Evolutionary conservation across 2,888 invertebrate genomes (phyloP), one percentile per base, ranked within the genome.

Genomic region (Thecophora atra): DNA sequence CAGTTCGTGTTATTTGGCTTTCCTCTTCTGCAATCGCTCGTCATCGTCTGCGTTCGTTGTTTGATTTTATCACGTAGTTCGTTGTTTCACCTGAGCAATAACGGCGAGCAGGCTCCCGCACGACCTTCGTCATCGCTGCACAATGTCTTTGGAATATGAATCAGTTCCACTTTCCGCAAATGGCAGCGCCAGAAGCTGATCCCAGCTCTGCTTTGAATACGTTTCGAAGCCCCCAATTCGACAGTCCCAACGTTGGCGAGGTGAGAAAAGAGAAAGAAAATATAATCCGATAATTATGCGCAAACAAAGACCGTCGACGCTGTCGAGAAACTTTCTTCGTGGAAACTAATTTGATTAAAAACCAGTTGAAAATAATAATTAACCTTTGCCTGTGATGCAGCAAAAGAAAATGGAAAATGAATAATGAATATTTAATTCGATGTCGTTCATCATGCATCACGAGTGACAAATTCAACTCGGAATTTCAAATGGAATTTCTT

Each of bases 241-340:
- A 56, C 51, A 69, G 28, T 60, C 30, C 60, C 30, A 47, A 47
- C 42, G 51, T 13, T 26, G 21, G 30, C 13, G 17, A 44, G 56
- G 26, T 17, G 19, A 30, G 11, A 30, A 30, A 60, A 28, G 60
- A 56, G 44, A 60, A 69, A 51, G 13, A 21, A 21, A 37, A 70
- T 47, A 63, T 63, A 24, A 28, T 51, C 52, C n/a, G 24, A 21
- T 24, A 70, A 63, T 51, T 62, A 62, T 69, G 62, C 58, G 51
- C 54, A 51, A 69, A 62, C 60, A 54, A 8, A 3, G 54, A 19
- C 28, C 26, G 19, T 37, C 19, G 19, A 47, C n/a, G 47, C 3
- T 28, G 24, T 26, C 17, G 58, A 44, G 13, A 21, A 68, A 68
- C 56, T 68, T 68, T 68, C 68, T 58, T 68, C n/a, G 68, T 54